Conservation (phyloP, 2,797 vertebrate genomes). For the Gallinago stenura region DNA sequence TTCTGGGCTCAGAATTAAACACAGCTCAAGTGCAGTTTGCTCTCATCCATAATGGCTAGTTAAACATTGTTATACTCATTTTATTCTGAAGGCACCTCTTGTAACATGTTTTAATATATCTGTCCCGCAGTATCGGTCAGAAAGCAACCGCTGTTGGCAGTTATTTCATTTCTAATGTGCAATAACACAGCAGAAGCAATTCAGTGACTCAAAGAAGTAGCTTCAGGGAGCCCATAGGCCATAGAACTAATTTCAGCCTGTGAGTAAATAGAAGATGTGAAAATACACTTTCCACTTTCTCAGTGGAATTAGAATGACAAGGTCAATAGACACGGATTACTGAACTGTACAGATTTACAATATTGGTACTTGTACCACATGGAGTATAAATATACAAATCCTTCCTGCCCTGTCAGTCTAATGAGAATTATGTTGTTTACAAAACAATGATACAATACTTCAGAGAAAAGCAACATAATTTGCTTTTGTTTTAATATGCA, state of each 20-base stretch:
- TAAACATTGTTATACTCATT: neutral
- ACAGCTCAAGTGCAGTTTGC: neutral
- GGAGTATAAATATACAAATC: neutral
- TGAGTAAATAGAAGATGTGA: slow-evolving; percentile 70
- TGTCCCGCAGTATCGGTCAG: neutral
- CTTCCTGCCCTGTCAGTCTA: neutral
- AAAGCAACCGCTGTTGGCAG: slow-evolving; percentile 28
- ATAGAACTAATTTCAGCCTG: slow-evolving; percentile 52
- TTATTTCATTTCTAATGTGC: slow-evolving; percentile 41
- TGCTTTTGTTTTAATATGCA: neutral
- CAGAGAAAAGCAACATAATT: neutral
- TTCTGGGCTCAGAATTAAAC: neutral
- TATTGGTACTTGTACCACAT: neutral
- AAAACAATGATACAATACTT: neutral
- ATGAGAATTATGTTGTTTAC: slow-evolving; percentile 10
- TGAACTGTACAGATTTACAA: neutral
- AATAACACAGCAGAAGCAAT: slow-evolving; percentile 45
- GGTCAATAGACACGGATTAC: neutral
- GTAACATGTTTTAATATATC: neutral
- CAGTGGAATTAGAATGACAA: slow-evolving; percentile 15
- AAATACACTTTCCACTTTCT: slow-evolving; percentile 45
- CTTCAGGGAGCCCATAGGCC: slow-evolving; percentile 53
- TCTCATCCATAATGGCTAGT: neutral
- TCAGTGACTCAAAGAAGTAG: slow-evolving; percentile 46
- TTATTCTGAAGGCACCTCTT: slow-evolving; percentile 9